Evolutionary conservation across 2,113 vertebrate genomes (phyloP), one percentile per base, ranked within the genome.

Genomic region (Arothron firmamentum): DNA sequence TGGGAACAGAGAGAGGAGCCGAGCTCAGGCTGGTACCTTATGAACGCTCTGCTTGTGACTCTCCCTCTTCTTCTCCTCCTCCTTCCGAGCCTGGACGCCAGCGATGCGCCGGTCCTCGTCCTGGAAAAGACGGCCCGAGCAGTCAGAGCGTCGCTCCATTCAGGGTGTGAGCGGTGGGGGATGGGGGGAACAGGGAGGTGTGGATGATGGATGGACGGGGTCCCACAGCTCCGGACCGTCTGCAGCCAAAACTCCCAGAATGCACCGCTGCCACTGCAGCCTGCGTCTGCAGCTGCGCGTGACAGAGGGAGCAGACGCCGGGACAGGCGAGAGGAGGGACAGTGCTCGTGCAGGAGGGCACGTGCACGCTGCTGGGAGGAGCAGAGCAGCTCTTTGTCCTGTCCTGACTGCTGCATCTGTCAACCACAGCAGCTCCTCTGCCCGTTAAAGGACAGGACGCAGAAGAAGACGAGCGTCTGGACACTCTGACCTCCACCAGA

Each of bases 31-130:
- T 20, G 34, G 28, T 93, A 99, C 97, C 95, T 98, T 98, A 63
- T 97, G 89, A 83, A 95, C 86, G 14, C 88, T 89, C 65, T 97
- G 95, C 79, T 93, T 98, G 48, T 98, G 94, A 77, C 86, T 93
- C 83, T 99, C 96, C 78, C 93, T 93, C 88, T 93, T 97, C 91
- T 93, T 96, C 78, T 99, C 97, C 85, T 99, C 97, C 76, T 99
- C 96, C 88, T 93, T 98, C 76, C 94, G 93, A 78, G 92, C 92
- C 74, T 94, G 91, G 77, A 94, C 78, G 77, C 93, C 94, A 85
- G 94, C 96, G 87, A 94, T 90, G 71, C 95, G 96, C 87, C 95
- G 93, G 90, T 99, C 96, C 93, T 99, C 97, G 88, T 99, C 97
- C 97, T 99, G 76, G 62, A 86, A 84, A 70, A 75, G 56, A 86